Evolutionary conservation across 2,797 vertebrate species (phyloP), one percentile per base, ranked within the genome.

Genomic region (Melanotaenia pygmaea): DNA sequence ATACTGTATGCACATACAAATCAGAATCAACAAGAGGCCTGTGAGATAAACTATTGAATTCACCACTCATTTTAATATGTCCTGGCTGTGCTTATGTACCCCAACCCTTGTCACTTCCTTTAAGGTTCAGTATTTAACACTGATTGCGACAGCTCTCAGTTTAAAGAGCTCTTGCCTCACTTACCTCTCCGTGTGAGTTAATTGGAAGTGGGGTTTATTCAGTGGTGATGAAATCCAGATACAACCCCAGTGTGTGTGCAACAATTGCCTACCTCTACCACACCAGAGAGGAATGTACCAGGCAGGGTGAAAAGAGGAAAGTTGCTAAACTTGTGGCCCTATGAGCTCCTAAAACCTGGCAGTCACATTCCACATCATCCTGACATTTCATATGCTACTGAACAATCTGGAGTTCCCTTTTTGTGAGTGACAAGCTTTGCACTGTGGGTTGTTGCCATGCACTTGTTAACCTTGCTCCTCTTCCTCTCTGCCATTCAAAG

Each of bases 221-320:
- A 54, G 70, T 62, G 82, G 82, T 92, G 93, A 93, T 92, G 91
- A 92, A 93, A 93, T 91, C 91, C 91, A 94, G 93, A 92, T 81
- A 87, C 86, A 91, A 73, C 89, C 82, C 67, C 70, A 50, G 72
- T 54, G 66, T 76, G 63, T 79, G 80, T 53, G 77, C 59, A 83
- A 77, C 74, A 85, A 72, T 87, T 81, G 78, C 56, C 70, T 64
- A 82, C 76, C 77, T 89, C 73, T 76, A 67, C 79, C 82, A 84
- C 61, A 75, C 58, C 37, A 57, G 38, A 64, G 79, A 89, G 84
- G 86, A 91, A 91, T 90, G 88, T 88, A 84, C 62, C 84, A 83
- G 64, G 73, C 77, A 73, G 73, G 61, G 75, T 64, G 75, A 75
- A 79, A 63, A 67, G 68, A 58, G 58, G 59, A 81, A 72, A 81